A percentile compares a stretch with the other conserved stretches of the same genome.
Evolutionary conservation across 2,113 vertebrate species (phyloP).

Genomic region (Gymnogyps californianus): DNA sequence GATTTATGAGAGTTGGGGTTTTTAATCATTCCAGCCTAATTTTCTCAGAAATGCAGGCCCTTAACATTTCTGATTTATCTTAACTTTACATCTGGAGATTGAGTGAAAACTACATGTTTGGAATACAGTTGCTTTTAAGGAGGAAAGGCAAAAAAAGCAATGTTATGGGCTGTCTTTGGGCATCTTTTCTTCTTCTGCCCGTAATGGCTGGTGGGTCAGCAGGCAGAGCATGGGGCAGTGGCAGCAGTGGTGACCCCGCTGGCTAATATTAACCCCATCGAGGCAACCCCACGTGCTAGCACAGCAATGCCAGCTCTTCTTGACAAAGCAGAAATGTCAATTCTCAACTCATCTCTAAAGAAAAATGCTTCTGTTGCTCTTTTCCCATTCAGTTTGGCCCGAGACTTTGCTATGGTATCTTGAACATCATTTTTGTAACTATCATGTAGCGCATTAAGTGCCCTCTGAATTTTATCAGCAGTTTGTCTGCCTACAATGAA

Average conservation of each 20-base stretch:
- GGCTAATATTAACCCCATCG: neutral
- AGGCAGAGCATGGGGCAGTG: neutral
- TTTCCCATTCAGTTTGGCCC: neutral
- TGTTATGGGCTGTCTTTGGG: accelerated
- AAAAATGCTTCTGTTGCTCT: neutral
- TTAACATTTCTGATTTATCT: constrained; percentile 21
- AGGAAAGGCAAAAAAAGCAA: neutral
- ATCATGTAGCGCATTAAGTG: neutral
- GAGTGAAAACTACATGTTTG: neutral
- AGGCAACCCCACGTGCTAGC: neutral
- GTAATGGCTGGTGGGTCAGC: accelerated
- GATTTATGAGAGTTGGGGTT: neutral
- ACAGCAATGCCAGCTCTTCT: neutral
- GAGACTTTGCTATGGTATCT: neutral
- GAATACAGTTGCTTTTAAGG: neutral
- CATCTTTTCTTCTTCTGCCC: neutral
- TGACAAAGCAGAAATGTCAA: neutral
- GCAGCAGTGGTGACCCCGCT: neutral
- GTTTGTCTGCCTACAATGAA: neutral
- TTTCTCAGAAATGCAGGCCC: neutral
- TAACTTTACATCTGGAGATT: neutral
- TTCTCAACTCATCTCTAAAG: neutral
- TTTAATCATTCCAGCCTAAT: constrained; percentile 6
- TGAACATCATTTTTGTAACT: neutral
- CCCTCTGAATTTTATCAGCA: neutral